Percentiles rank a stretch among this genome's conserved stretches.
Conservation (phyloP, 2,113 vertebrate genomes). For the Brevimyrus niger region DNA sequence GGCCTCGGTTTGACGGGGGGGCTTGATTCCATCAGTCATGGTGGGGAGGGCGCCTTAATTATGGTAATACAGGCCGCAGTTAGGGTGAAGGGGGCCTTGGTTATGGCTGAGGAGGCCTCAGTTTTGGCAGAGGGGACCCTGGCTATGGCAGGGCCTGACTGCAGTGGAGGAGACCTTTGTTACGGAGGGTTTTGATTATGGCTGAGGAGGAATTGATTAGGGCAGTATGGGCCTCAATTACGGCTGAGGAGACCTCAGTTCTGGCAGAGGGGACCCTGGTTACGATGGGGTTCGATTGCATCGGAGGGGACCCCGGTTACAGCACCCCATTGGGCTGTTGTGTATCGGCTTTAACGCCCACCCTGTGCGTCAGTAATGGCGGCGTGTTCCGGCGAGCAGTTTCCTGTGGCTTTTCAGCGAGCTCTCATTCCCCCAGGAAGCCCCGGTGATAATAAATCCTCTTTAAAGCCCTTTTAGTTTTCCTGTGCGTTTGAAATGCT, state of each 20-base stretch:
- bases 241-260: neutral
- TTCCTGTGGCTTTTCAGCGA: neutral
- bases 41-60: neutral
- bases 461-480: constrained; percentile 9
- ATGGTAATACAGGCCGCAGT: neutral
- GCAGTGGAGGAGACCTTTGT: neutral
- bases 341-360: neutral
- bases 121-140: neutral
- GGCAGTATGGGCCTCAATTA: neutral
- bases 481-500: neutral
- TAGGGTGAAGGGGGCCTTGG: neutral
- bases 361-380: neutral
- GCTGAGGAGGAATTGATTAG: neutral
- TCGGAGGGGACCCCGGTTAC: neutral
- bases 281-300: neutral
- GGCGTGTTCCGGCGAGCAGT: neutral
- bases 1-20: too few species aligned
- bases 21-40: too few species aligned
- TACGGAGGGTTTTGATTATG: neutral
- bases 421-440: neutral
- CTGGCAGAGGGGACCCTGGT: neutral
- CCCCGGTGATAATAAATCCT: neutral
- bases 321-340: neutral
- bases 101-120: neutral
- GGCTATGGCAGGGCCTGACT: neutral